These are phyloP conservation scores for Melanerpes formicivorus DNA, from an alignment of 2,113 vertebrate genomes.

Conservation along the genomic window DNA sequence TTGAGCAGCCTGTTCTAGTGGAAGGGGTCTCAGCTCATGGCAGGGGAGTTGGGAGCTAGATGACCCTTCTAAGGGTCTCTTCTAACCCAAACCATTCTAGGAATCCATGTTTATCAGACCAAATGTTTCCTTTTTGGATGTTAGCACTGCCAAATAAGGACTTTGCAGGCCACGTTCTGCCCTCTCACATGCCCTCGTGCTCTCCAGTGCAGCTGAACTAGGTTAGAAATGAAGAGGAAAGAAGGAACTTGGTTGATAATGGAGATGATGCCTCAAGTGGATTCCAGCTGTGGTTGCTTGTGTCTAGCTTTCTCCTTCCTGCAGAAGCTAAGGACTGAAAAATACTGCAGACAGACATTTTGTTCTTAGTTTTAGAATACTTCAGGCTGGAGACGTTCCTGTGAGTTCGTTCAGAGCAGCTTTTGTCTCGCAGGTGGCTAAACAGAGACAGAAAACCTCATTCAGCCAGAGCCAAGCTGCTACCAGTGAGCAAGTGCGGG, in stretches of 20 bases:
- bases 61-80: too few species aligned
- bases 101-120: background rate
- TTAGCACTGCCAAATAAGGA: background rate
- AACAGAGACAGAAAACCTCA: background rate
- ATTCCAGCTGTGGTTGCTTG: background rate
- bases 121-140: background rate
- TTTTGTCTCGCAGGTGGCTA: background rate
- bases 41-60: too few species aligned
- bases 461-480: fast-evolving
- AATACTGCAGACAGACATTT: background rate
- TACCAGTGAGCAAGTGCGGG: fast-evolving
- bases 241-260: background rate
- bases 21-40: too few species aligned
- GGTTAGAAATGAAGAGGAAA: background rate
- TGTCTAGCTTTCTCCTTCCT: background rate
- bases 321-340: background rate
- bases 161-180: background rate
- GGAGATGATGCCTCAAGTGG: background rate
- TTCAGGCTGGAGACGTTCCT: background rate
- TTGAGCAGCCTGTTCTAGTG: too few species aligned
- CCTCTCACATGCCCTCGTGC: background rate
- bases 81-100: too few species aligned
- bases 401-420: background rate
- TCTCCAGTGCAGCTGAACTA: background rate
- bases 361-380: background rate